Percentiles rank a stretch among this genome's conserved stretches.
Evolutionary conservation across 2,113 vertebrate genomes (phyloP).

Genomic region (Channa maculata): DNA sequence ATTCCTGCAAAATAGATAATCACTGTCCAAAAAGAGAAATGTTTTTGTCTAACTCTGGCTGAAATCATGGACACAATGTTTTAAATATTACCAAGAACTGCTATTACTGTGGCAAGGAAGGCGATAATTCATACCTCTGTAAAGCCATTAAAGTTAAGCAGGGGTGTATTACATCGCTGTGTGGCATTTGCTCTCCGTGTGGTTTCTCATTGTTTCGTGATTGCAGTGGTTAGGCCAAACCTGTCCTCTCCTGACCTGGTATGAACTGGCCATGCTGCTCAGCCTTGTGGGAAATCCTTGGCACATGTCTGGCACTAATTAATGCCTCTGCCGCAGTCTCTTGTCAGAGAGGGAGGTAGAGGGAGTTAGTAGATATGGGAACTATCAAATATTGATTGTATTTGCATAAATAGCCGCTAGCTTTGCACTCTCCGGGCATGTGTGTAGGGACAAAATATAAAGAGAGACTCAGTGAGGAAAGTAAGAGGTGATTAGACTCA

Average conservation of each 20-base stretch:
- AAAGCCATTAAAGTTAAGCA: conserved; percentile 14
- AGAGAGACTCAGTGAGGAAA: conserved; percentile 32
- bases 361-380: conserved; percentile 31
- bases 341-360: conserved; percentile 54
- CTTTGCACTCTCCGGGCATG: conserved; percentile 37
- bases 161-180: conserved; percentile 24
- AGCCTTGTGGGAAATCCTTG: conserved; percentile 69
- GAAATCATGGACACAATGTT: neutral
- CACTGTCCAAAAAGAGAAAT: neutral
- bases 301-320: conserved; percentile 77
- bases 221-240: conserved; percentile 50
- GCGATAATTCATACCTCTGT: neutral
- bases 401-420: conserved; percentile 77
- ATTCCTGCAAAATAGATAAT: too few relatives aligned
- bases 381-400: conserved; percentile 79
- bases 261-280: conserved; percentile 61
- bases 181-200: neutral
- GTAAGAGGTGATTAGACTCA: conserved; percentile 52
- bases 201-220: conserved; percentile 15
- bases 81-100: too few relatives aligned
- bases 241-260: conserved; percentile 52
- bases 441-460: conserved; percentile 12
- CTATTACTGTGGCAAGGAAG: too few relatives aligned
- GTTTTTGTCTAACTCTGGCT: neutral
- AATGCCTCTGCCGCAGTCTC: conserved; percentile 75